These are phyloP conservation scores for Pocota personata DNA, from an alignment of 2,888 invertebrate species.

Conservation along the genomic window DNA sequence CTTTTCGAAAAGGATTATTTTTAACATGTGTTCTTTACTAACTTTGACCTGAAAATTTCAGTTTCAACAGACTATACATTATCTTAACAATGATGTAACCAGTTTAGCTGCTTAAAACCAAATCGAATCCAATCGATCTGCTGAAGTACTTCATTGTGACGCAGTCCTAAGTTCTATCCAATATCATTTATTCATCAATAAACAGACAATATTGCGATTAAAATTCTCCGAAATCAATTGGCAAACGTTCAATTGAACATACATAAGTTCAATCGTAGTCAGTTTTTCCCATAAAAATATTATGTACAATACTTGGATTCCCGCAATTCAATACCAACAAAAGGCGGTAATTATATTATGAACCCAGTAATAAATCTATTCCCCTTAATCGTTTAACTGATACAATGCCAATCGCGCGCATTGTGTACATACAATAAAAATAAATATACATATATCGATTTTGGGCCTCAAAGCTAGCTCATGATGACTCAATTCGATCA, in stretches of 20 bases:
- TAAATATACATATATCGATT: background rate
- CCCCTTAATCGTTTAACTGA: background rate
- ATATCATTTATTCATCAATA: background rate
- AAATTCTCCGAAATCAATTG: background rate
- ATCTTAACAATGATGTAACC: no score
- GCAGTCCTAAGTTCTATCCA: no score
- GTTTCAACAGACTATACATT: no score
- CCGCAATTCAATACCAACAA: background rate
- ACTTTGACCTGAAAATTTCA: no score
- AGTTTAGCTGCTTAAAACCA: no score
- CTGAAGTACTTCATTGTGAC: no score
- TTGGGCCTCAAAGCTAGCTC: background rate
- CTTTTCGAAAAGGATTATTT: no score
- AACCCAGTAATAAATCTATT: background rate
- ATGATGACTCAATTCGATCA: background rate
- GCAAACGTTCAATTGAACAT: background rate
- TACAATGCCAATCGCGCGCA: background rate
- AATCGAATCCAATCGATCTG: no score
- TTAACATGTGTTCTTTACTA: no score
- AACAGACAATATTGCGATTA: background rate
- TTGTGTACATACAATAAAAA: background rate
- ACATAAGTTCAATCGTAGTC: background rate
- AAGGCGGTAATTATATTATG: background rate
- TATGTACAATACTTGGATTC: background rate
- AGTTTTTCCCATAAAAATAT: background rate